Percentiles rank a stretch among this genome's conserved stretches.
Conservation (phyloP, 1,140 invertebrate species). For the Homarus americanus region DNA sequence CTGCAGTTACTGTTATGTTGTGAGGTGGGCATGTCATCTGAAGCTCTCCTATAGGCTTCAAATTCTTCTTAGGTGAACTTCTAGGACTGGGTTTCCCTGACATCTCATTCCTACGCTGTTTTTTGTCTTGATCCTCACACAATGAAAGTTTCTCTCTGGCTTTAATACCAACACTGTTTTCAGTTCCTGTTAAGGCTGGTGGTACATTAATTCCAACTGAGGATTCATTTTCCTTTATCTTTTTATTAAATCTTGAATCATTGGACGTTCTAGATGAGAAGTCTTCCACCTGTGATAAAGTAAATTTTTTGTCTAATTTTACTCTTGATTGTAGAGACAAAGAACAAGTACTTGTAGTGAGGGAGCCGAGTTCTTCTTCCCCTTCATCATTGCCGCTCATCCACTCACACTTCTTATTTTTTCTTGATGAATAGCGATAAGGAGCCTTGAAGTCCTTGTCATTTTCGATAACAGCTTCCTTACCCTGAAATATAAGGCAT, state of each 20-base stretch:
- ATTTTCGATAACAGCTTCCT: slow-evolving; percentile 29
- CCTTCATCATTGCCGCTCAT: neutral
- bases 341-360: neutral
- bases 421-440: slow-evolving; percentile 34
- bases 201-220: neutral
- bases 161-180: neutral
- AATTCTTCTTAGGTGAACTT: neutral
- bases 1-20: neutral
- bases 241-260: neutral
- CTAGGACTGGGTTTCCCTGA: neutral
- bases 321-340: neutral
- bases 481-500: slow-evolving; percentile 36
- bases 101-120: neutral
- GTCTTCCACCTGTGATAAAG: neutral
- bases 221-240: neutral
- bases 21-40: neutral
- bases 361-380: neutral
- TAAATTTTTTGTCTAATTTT: neutral
- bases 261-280: neutral
- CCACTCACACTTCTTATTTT: neutral
- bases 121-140: neutral
- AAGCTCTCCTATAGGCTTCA: neutral
- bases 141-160: neutral
- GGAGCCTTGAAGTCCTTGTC: slow-evolving; percentile 47
- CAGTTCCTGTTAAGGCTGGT: neutral